A percentile compares a stretch with the other conserved stretches of the same genome.
These are phyloP conservation scores for Drosophila monieri DNA, from an alignment of 2,888 invertebrate species.

Conservation along the genomic window DNA sequence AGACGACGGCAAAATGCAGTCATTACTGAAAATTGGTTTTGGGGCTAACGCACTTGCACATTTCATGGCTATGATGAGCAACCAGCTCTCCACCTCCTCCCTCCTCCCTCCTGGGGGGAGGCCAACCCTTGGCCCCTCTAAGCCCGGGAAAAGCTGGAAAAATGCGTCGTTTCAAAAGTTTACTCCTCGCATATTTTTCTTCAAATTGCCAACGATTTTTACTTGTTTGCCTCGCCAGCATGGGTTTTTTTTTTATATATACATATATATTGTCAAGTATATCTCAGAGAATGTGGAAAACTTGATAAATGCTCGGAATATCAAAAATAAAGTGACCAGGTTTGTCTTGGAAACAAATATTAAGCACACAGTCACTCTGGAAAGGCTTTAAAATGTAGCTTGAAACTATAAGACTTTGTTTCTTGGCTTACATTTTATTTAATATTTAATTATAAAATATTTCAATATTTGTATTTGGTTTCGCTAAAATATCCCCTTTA, in stretches of 20 bases:
- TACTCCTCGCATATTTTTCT: constrained; percentile 78
- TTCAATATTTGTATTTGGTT: too few species aligned
- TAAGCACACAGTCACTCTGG: not conserved
- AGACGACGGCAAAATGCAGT: constrained; percentile 76
- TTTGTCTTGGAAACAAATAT: too few species aligned
- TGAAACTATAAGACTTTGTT: not conserved
- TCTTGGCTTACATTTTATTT: not conserved
- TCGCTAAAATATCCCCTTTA: not conserved
- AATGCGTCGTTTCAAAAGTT: constrained; percentile 78
- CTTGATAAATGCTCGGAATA: too few species aligned
- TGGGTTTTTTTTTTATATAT: not conserved
- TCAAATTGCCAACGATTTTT: constrained; percentile 78
- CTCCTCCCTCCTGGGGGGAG: not conserved
- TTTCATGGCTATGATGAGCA: constrained; percentile 74
- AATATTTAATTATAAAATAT: too few species aligned
- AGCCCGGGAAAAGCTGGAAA: constrained; percentile 45
- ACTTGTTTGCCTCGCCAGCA: constrained; percentile 72
- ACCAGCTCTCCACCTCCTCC: not conserved
- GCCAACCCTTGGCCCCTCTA: too few species aligned
- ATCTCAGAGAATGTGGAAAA: not conserved
- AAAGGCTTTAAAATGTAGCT: not conserved
- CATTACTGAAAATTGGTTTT: constrained; percentile 83
- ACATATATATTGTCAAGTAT: not conserved
- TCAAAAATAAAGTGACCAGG: not conserved
- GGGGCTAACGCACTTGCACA: constrained; percentile 79